Base-by-base conservation (phyloP, 2,113 vertebrate genomes). In the Amia ocellicauda region DNA sequence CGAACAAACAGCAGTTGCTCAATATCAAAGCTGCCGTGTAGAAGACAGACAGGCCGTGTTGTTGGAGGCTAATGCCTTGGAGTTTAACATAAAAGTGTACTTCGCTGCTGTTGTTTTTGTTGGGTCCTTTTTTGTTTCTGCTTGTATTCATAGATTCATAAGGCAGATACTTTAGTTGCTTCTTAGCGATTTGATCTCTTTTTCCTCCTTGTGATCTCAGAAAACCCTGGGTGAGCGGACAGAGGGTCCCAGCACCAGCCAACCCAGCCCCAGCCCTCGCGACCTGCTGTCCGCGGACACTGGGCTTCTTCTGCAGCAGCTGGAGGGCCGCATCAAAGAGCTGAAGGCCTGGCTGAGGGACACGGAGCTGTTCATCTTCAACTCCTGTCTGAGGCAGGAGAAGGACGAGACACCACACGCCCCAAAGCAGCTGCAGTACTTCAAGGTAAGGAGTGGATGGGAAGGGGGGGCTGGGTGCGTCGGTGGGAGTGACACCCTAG, bases 331-430 rank as follows among this genome's bases (percentile, higher is more conserved):
- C 40, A 93, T 99, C 79, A 97, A 98, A 85, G 96, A 98, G 76
- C 87, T 99, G 82, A 98, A 97, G 88, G 86, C 87, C 36, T 99
- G 96, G 96, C 90, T 99, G 64, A 80, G 96, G 78, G 94, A 98
- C 84, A 97, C 96, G 2, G 96, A 99, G 88, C 93, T 99, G 69
- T 93, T 98, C 87, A 94, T 99, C 89, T 98, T 98, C 86, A 97
- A 98, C 92, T 93, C 94, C 69, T 97, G 93, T 72, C 91, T 96
- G 74, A 85, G 91, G 78, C 89, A 91, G 81, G 90, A 93, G 84
- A 83, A 85, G 74, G 84, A 90, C 83, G 82, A 88, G 83, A 85
- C 78, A 85, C 85, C 85, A 63, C 89, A 89, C 67, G 72, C 85
- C 62, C 70, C 83, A 67, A 86, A 90, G 85, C 93, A 99, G 91